Evolutionary conservation across 2,888 invertebrate genomes (phyloP).

Genomic region (Stegophylla sp.): DNA sequence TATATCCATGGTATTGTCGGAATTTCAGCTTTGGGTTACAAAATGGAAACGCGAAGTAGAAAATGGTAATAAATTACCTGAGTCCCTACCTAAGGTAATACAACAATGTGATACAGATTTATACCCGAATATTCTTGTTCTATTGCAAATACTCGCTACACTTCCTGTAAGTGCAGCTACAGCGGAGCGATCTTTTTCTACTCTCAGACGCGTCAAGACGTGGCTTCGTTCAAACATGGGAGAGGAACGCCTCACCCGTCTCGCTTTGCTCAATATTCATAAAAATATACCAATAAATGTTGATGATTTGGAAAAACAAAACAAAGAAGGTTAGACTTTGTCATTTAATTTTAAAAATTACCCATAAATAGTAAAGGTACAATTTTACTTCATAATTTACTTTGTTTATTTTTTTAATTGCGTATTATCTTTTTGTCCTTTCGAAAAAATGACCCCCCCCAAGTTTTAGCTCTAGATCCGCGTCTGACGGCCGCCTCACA

Average conservation of each 20-base stretch:
- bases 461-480: background rate
- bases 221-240: constrained; percentile 49
- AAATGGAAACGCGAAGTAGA: constrained; percentile 28
- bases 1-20: background rate
- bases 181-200: constrained; percentile 50
- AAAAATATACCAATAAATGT: constrained; percentile 13
- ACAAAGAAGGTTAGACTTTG: background rate
- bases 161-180: constrained; percentile 54
- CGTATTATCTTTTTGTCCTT: constrained; percentile 3
- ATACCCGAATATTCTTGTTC: constrained; percentile 15
- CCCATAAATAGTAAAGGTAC: background rate
- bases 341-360: constrained; percentile 2
- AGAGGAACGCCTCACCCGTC: constrained; percentile 40
- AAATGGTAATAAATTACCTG: constrained; percentile 33
- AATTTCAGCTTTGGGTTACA: constrained; percentile 26
- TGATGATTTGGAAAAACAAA: constrained; percentile 9
- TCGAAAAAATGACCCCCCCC: constrained; percentile 9
- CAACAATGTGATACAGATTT: constrained; percentile 35
- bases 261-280: constrained; percentile 55
- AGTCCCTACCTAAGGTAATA: constrained; percentile 10
- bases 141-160: constrained; percentile 49
- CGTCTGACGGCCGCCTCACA: too few relatives aligned
- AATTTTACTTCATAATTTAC: background rate
- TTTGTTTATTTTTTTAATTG: constrained; percentile 5
- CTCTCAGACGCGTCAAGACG: constrained; percentile 46